Percentiles rank a stretch among this genome's conserved stretches.
Conservation (phyloP, 2,888 invertebrate species). For the Cryptus viduatorius region DNA sequence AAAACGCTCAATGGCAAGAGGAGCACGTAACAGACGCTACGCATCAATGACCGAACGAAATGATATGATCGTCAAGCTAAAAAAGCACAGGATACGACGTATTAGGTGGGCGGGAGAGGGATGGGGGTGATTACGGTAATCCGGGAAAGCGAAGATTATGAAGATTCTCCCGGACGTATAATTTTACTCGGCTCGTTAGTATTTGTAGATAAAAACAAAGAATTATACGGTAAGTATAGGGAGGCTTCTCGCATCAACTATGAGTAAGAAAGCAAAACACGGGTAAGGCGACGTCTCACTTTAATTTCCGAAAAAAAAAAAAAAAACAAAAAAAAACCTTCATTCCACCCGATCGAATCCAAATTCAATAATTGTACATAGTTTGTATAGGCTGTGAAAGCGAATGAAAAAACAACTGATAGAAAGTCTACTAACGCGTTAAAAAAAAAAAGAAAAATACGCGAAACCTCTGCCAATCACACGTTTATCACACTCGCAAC, state of each 20-base stretch:
- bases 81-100: constrained; percentile 41
- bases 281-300: constrained; percentile 26
- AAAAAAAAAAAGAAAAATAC: constrained; percentile 5
- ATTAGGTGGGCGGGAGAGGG: constrained; percentile 23
- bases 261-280: neutral
- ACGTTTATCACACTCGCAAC: constrained; percentile 30
- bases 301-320: neutral
- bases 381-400: constrained; percentile 72
- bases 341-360: constrained; percentile 59
- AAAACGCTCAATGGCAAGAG: constrained; percentile 71
- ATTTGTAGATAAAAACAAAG: constrained; percentile 58
- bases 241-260: constrained; percentile 19
- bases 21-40: constrained; percentile 1
- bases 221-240: constrained; percentile 10
- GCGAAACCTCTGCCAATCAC: constrained; percentile 31
- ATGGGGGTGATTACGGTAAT: constrained; percentile 9
- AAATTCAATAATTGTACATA: constrained; percentile 71
- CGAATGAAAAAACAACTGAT: constrained; percentile 44
- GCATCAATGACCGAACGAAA: constrained; percentile 40
- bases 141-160: constrained; percentile 14
- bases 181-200: constrained; percentile 44
- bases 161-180: neutral
- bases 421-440: constrained; percentile 24
- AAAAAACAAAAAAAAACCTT: constrained; percentile 20
- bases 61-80: constrained; percentile 33